phyloP scores from a whole-genome alignment of 2,888 invertebrate species.

The Macrophya annulata region DNA sequence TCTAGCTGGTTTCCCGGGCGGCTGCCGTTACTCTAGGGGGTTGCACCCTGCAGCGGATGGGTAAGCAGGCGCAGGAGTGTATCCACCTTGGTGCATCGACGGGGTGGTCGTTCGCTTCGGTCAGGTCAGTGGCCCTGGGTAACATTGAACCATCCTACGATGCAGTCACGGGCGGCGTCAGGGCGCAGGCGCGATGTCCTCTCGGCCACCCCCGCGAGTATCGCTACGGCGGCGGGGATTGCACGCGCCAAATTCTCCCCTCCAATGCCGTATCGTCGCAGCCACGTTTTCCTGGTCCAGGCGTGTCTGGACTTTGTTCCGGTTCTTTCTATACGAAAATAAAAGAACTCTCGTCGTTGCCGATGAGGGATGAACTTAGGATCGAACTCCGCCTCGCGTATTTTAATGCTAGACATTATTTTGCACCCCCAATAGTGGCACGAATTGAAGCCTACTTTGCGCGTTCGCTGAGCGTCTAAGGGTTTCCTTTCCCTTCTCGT shows the following conservation, averaged over 20 bases:
- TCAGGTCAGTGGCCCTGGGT: constrained; percentile 79
- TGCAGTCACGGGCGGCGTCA: constrained; percentile 78
- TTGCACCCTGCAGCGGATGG: constrained; percentile 61
- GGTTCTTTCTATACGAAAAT: neutral
- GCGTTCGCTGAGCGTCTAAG: constrained; percentile 22
- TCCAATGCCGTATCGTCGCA: constrained; percentile 59
- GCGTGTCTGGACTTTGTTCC: constrained; percentile 41
- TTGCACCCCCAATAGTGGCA: constrained; percentile 23
- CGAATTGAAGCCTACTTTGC: constrained; percentile 39
- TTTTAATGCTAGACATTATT: neutral
- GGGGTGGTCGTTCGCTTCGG: constrained; percentile 73
- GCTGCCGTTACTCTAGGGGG: constrained; percentile 62
- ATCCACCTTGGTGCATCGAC: constrained; percentile 75
- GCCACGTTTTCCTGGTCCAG: constrained; percentile 41
- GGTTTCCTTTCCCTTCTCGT: constrained; percentile 38
- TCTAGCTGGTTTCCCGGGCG: constrained; percentile 70
- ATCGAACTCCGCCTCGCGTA: constrained; percentile 24
- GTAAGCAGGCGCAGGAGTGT: constrained; percentile 72
- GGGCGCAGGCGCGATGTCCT: constrained; percentile 72
- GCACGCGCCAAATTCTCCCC: constrained; percentile 55
- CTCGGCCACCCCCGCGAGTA: constrained; percentile 53
- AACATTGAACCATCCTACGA: constrained; percentile 79
- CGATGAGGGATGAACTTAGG: constrained; percentile 54
- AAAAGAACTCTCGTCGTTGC: constrained; percentile 59
- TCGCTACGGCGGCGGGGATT: constrained; percentile 16